phyloP scores from a whole-genome alignment of 1,140 invertebrate genomes.

The Pseudoatta argentina region DNA sequence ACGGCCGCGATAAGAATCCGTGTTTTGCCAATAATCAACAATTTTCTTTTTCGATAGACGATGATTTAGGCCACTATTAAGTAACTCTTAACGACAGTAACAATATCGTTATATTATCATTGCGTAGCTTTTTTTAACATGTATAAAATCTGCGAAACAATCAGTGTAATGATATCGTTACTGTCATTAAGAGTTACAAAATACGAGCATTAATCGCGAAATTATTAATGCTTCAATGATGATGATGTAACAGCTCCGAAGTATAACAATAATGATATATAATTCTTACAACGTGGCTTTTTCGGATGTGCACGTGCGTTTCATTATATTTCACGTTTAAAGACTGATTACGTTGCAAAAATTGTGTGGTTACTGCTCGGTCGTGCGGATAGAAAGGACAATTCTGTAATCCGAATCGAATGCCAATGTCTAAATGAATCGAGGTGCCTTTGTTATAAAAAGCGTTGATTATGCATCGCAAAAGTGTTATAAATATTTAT shows the following conservation, averaged over 20 bases:
- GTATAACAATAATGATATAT: neutral
- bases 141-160: too few relatives aligned
- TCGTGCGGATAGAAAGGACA: neutral
- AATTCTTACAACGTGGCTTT: neutral
- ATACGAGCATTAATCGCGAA: neutral
- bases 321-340: neutral
- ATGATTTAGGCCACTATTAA: neutral
- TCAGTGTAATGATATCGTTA: too few relatives aligned
- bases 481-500: constrained; percentile 3
- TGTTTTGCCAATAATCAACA: neutral
- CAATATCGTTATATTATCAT: too few relatives aligned
- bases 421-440: neutral
- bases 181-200: too few relatives aligned
- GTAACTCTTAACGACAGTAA: too few relatives aligned
- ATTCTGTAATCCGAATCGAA: neutral
- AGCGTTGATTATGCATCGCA: neutral
- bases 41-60: constrained; percentile 11
- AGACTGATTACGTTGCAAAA: neutral
- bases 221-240: constrained; percentile 1
- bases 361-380: constrained; percentile 2
- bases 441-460: neutral
- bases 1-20: constrained; percentile 18
- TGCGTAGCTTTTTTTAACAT: too few relatives aligned
- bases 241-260: constrained; percentile 18
- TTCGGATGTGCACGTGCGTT: neutral